phyloP scores from a whole-genome alignment of 2,113 vertebrate species.

The Crypturellus undulatus region DNA sequence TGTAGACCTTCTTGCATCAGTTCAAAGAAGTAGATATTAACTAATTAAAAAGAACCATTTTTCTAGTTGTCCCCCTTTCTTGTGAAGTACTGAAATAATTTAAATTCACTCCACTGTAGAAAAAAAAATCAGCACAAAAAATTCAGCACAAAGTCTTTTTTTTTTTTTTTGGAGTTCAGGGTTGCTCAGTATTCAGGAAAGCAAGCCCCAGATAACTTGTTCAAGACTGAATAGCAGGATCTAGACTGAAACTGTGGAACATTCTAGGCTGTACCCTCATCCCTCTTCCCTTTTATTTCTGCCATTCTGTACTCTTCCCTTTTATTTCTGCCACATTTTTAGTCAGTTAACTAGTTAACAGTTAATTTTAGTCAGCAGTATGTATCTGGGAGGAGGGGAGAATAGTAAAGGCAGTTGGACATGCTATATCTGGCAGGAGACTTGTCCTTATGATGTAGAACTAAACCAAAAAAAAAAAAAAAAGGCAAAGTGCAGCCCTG shows the following conservation, averaged over 20 bases:
- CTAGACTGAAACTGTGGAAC: background rate
- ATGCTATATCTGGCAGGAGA: background rate
- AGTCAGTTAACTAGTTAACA: background rate
- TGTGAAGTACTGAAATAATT: background rate
- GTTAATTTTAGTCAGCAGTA: background rate
- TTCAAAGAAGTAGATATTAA: background rate
- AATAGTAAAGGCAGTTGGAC: background rate
- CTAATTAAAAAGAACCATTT: background rate
- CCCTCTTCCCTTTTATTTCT: too few relatives aligned
- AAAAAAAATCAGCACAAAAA: background rate
- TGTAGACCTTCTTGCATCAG: background rate
- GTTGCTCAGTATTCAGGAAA: background rate
- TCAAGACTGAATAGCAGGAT: rapidly evolving
- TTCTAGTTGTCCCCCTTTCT: background rate
- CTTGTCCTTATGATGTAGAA: background rate
- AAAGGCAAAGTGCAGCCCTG: background rate
- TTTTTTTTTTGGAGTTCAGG: background rate
- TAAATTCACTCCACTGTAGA: background rate
- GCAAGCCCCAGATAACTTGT: background rate
- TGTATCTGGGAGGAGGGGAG: background rate
- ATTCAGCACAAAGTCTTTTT: background rate
- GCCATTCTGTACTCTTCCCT: background rate
- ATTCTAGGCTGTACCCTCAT: background rate
- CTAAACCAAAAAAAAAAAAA: background rate
- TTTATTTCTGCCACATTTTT: rapidly evolving